Evolutionary conservation across 2,888 invertebrate species (phyloP).

Genomic region (Cosmorhoe ocellata): DNA sequence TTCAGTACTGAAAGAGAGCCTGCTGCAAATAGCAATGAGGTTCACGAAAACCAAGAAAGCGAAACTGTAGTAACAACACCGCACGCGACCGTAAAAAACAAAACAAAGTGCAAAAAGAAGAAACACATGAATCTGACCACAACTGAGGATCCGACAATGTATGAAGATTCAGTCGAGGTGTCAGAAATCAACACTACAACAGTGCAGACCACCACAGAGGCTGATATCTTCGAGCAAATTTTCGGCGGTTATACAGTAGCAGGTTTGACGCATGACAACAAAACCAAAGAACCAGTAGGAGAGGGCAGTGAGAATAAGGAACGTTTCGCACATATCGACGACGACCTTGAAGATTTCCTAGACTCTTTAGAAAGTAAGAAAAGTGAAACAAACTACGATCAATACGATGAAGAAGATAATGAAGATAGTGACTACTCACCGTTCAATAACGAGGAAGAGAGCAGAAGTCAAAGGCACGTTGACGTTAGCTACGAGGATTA

Average conservation of each 20-base stretch:
- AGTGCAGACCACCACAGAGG: constrained; percentile 39
- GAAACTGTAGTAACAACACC: constrained; percentile 41
- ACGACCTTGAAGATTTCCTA: constrained; percentile 64
- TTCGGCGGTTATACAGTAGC: constrained; percentile 38
- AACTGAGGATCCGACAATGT: constrained; percentile 30
- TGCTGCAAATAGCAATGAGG: constrained; percentile 37
- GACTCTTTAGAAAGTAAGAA: constrained; percentile 52
- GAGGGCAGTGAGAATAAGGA: constrained; percentile 53
- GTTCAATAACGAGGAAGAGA: constrained; percentile 36
- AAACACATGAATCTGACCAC: constrained; percentile 49
- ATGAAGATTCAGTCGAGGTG: constrained; percentile 20
- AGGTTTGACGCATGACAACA: constrained; percentile 11
- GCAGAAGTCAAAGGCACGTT: constrained; percentile 24
- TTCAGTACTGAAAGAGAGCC: constrained; percentile 42
- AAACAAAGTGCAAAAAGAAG: constrained; percentile 74
- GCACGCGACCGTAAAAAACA: constrained; percentile 53
- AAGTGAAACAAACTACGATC: constrained; percentile 40
- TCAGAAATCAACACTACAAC: constrained; percentile 39
- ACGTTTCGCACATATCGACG: constrained; percentile 53
- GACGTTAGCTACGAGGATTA: constrained; percentile 40
- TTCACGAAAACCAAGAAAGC: constrained; percentile 46
- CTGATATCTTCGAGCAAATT: constrained; percentile 60
- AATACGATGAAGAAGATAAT: constrained; percentile 50
- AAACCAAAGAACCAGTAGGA: constrained; percentile 40
- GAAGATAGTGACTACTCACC: constrained; percentile 43